Evolutionary conservation across 92 coral and sea anemone genomes (phyloP).

Genomic region (Siderastrea siderea): DNA sequence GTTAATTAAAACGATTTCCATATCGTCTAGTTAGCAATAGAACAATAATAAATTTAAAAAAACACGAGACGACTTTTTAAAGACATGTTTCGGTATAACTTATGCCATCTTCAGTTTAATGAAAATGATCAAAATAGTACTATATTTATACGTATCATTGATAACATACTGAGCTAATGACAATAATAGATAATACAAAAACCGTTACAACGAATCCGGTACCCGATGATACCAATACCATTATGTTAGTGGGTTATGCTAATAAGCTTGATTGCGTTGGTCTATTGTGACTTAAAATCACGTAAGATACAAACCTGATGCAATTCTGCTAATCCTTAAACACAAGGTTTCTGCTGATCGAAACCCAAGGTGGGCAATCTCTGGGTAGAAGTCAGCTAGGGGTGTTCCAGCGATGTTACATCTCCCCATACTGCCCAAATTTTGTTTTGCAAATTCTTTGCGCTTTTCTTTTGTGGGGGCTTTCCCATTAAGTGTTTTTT

Average conservation of each 20-base stretch:
- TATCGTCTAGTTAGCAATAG: no score
- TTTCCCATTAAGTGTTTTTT: constrained; percentile 20
- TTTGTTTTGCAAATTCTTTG: constrained; percentile 67
- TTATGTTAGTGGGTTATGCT: constrained; percentile 9
- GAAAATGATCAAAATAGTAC: no score
- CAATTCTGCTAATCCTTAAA: constrained; percentile 60
- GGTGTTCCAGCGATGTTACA: constrained; percentile 33
- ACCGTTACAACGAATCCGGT: no score
- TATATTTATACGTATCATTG: no score
- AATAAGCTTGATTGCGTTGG: neutral
- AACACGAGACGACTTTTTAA: no score
- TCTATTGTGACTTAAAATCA: constrained; percentile 12
- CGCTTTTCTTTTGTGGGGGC: constrained; percentile 52
- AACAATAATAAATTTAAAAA: no score
- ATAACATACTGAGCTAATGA: no score
- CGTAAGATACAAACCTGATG: constrained; percentile 50
- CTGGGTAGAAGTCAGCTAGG: constrained; percentile 58
- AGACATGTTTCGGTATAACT: no score
- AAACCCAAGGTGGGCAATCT: constrained; percentile 61
- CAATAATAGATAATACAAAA: no score
- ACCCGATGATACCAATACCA: no score
- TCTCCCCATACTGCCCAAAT: constrained; percentile 68
- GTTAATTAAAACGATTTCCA: no score
- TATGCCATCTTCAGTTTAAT: no score
- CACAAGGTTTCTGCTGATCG: constrained; percentile 64